phyloP scores from a whole-genome alignment of 2,113 vertebrate species.

The Ancistrus triradiatus region DNA sequence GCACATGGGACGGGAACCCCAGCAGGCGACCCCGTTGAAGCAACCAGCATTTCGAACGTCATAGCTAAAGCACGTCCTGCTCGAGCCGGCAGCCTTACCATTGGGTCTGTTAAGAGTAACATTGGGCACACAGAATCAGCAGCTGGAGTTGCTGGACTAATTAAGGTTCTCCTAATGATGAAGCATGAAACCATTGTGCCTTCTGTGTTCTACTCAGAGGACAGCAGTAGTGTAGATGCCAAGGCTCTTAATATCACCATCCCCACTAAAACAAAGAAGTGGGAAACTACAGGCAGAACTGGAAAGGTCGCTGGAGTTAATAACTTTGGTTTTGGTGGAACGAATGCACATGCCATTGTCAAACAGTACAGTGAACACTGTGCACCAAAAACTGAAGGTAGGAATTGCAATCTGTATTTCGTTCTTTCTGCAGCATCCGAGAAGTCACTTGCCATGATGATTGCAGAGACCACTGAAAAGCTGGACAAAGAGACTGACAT shows the following conservation, averaged over 20 bases:
- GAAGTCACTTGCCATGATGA: constrained; percentile 64
- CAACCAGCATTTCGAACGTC: constrained; percentile 69
- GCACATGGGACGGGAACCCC: constrained; percentile 81
- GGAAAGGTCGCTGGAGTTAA: constrained; percentile 78
- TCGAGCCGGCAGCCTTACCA: constrained; percentile 54
- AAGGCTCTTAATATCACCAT: constrained; percentile 68
- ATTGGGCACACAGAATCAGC: constrained; percentile 83
- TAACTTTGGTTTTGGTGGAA: constrained; percentile 85
- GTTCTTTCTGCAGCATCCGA: constrained; percentile 73
- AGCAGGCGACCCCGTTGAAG: constrained; percentile 75
- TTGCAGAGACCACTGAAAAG: constrained; percentile 62
- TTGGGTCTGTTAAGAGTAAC: constrained; percentile 86
- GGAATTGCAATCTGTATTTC: no score
- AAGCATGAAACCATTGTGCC: constrained; percentile 77
- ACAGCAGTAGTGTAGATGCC: constrained; percentile 65
- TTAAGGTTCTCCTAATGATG: constrained; percentile 89
- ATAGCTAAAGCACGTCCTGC: constrained; percentile 67
- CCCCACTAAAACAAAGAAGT: constrained; percentile 65
- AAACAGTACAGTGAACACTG: constrained; percentile 71
- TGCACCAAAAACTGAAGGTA: no score
- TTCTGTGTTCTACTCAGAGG: constrained; percentile 74
- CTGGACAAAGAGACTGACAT: constrained; percentile 48
- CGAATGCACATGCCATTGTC: constrained; percentile 77
- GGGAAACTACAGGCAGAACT: constrained; percentile 62
- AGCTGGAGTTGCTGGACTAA: constrained; percentile 77